phyloP scores from a whole-genome alignment of 2,797 vertebrate species.

The Melanotaenia nigrans region DNA sequence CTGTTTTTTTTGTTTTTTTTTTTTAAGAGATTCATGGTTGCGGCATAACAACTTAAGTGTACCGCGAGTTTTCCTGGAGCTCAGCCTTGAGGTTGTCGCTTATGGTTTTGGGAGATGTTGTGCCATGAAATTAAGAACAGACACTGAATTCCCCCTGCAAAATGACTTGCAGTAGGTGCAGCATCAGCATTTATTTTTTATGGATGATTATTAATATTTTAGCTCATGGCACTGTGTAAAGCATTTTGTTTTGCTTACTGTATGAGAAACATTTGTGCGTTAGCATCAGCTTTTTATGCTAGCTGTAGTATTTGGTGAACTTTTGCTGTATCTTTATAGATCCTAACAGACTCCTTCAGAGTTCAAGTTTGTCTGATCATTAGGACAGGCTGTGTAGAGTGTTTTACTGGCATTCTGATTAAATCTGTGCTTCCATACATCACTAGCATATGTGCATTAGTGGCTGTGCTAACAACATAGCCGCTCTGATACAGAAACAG shows the following conservation, averaged over 20 bases:
- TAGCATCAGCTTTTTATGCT: background rate
- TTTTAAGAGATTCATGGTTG: background rate
- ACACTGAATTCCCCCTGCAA: background rate
- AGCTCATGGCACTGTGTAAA: background rate
- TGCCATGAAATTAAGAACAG: background rate
- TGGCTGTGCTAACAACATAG: background rate
- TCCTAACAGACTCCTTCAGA: background rate
- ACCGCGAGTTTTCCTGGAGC: background rate
- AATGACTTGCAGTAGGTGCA: background rate
- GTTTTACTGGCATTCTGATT: background rate
- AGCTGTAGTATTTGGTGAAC: background rate
- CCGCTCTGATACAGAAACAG: background rate
- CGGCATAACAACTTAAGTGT: background rate
- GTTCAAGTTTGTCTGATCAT: background rate
- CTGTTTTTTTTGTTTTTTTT: background rate
- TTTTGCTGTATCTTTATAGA: background rate
- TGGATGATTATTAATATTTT: background rate
- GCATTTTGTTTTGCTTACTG: background rate
- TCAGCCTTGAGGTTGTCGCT: background rate
- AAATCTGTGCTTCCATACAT: background rate
- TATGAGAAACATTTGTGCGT: no score
- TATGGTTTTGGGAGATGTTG: background rate
- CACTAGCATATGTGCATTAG: background rate
- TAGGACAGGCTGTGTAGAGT: background rate
- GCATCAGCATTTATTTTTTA: background rate